These are phyloP conservation scores for Cinara cedri DNA, from an alignment of 2,888 invertebrate species.

Conservation along the genomic window DNA sequence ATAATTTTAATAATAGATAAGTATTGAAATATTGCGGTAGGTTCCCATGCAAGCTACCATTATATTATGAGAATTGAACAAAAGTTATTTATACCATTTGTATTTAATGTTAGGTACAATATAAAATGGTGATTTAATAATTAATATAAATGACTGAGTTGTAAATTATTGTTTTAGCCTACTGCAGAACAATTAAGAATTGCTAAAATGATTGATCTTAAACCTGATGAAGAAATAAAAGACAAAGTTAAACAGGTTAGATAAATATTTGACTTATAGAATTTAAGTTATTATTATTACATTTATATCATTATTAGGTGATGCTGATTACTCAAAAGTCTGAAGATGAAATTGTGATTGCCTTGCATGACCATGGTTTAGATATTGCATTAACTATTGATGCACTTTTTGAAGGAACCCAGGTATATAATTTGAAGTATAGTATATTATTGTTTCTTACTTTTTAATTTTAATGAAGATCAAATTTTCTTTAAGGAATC, in stretches of 20 bases:
- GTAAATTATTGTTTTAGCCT: conserved; percentile 66
- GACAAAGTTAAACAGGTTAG: conserved; percentile 73
- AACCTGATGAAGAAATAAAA: conserved; percentile 69
- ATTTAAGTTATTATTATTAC: not conserved
- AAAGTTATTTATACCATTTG: no score
- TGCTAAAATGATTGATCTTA: conserved; percentile 74
- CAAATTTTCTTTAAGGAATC: conserved; percentile 69
- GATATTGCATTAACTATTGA: conserved; percentile 84
- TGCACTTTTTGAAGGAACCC: conserved; percentile 76
- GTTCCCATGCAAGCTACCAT: no score
- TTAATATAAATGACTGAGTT: conserved; percentile 17
- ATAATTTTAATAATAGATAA: no score
- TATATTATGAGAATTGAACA: no score
- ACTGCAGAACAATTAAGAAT: conserved; percentile 85
- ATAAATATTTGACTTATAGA: not conserved
- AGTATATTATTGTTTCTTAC: no score
- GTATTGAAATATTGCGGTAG: no score
- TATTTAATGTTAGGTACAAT: no score
- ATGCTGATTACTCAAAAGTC: conserved; percentile 90
- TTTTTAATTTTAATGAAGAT: not conserved
- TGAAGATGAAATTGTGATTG: conserved; percentile 89
- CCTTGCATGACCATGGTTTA: conserved; percentile 90
- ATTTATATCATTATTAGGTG: conserved; percentile 64
- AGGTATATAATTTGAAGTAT: conserved; percentile 65
- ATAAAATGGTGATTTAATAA: not conserved